phyloP scores from a whole-genome alignment of 2,113 vertebrate species.

The Cyprinus carpio region DNA sequence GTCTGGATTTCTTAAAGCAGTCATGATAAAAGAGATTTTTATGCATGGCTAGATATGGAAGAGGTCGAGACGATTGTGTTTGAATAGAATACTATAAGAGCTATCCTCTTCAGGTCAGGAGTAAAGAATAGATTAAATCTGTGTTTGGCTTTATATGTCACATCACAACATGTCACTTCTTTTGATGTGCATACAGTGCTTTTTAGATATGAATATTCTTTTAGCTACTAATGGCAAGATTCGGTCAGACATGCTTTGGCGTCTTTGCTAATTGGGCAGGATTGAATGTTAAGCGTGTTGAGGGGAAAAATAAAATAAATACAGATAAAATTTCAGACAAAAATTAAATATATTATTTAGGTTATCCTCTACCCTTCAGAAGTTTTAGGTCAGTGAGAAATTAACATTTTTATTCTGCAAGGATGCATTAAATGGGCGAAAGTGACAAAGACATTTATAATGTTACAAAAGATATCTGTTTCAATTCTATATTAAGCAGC shows the following conservation, averaged over 20 bases:
- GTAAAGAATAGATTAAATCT: neutral
- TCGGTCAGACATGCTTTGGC: constrained; percentile 55
- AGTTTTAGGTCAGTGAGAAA: no score
- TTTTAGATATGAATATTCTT: constrained; percentile 55
- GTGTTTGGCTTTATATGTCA: neutral
- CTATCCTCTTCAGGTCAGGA: neutral
- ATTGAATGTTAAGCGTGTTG: neutral
- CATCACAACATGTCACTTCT: neutral
- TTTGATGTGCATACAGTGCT: neutral
- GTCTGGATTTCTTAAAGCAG: constrained; percentile 35
- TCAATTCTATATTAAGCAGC: no score
- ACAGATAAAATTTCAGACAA: no score
- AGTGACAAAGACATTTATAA: no score
- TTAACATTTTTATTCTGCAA: no score
- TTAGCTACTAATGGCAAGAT: constrained; percentile 53
- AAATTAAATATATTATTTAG: no score
- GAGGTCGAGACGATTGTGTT: neutral
- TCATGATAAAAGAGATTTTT: constrained; percentile 4
- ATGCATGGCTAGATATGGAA: constrained; percentile 7
- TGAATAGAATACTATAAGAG: constrained; percentile 12
- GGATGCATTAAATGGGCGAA: no score
- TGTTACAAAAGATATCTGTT: no score
- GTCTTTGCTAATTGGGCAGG: neutral
- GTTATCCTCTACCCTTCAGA: no score
- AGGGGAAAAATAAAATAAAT: no score